Evolutionary conservation across 2,797 vertebrate genomes (phyloP), one percentile per base, ranked within the genome.

Genomic region (Eremophila alpestris): DNA sequence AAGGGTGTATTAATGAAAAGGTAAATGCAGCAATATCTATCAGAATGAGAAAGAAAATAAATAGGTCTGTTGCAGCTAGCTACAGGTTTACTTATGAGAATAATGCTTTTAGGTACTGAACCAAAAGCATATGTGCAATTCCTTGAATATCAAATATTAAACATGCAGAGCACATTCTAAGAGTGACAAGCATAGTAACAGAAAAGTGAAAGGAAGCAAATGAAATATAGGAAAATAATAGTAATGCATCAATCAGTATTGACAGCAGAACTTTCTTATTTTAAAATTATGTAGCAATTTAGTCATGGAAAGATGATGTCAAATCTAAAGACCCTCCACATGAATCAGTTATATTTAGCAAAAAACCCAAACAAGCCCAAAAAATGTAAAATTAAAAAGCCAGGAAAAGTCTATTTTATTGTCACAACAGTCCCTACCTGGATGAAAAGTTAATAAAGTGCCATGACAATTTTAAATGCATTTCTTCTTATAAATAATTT

Each of bases 61-160:
- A 80, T 36, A 62, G 5, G 9, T 64, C 24, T 77, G 16, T 32
- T 81, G 15, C 29, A 81, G 8, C 11, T 76, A 71, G 9, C 6
- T 79, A 48, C 41, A 51, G 16, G 9, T 77, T 91, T 59, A 63
- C 70, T 68, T 52, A 40, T 85, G 45, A 87, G 60, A 92, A 75
- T 70, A 89, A 68, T 55, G 29, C 19, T 80, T 70, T 30, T 58
- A 85, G 70, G 13, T 64, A 43, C 17, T 11, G 43, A 85, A 71
- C 7, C 20, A 65, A 83, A 90, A 75, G 36, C 10, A 65, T 70
- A 45, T 43, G 49, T 48, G 11, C 13, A 83, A 85, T 75, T 71
- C 22, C 27, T 75, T 80, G 54, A 90, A 77, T 85, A 87, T 87
- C 73, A 87, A 70, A 74, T 16, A 92, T 87, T 88, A 92, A 87